Conservation (phyloP, 2,797 vertebrate species). For the Pseudomugil gertrudae region DNA sequence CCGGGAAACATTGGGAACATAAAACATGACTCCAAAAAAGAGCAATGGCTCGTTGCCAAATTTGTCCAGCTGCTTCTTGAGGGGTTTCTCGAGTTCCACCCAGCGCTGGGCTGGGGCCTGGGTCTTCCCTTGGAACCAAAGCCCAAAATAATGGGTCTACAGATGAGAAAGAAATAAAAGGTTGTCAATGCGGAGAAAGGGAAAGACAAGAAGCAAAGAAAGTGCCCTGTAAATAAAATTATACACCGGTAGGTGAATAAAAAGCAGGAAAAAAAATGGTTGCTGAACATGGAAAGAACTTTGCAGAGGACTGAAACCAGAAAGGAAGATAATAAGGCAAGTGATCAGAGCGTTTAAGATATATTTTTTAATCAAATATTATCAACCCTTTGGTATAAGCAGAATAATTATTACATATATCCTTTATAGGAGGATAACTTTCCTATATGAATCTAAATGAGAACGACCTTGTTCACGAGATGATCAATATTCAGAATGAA, state of each 20-base stretch:
- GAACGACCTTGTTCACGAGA: neutral
- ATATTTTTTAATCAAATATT: slow-evolving; percentile 39
- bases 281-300: neutral
- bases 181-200: slow-evolving; percentile 1
- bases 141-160: slow-evolving; percentile 94
- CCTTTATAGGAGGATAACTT: slow-evolving; percentile 3
- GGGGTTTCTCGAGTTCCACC: slow-evolving; percentile 97
- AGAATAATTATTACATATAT: slow-evolving; percentile 10
- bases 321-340: slow-evolving; percentile 17
- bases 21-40: slow-evolving; percentile 98
- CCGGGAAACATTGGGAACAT: slow-evolving; percentile 91
- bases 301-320: slow-evolving; percentile 1
- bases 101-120: slow-evolving; percentile 88
- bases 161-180: neutral
- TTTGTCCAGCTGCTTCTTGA: slow-evolving; percentile 99
- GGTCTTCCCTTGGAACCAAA: slow-evolving; percentile 95
- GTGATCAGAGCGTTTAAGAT: no score
- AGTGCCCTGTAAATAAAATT: neutral
- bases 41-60: slow-evolving; percentile 94
- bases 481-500: neutral
- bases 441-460: slow-evolving; percentile 14
- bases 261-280: neutral
- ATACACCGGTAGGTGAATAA: rapidly evolving
- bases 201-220: neutral
- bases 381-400: slow-evolving; percentile 48